Evolutionary conservation across 1,140 invertebrate genomes (phyloP).

Genomic region (Eumaeus atala): DNA sequence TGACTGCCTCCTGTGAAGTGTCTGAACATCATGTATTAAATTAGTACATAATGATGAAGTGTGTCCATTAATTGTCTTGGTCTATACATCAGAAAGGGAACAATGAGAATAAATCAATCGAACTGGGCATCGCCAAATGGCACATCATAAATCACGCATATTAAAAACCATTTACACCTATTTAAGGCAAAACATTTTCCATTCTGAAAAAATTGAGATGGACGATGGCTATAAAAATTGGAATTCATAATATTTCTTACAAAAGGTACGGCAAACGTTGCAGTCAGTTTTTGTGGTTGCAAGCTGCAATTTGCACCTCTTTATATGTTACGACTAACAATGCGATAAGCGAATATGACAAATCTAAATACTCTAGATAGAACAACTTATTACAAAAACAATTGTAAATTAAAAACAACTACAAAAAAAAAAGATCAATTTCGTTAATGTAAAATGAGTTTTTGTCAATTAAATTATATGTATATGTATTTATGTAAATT

Average conservation of each 20-base stretch:
- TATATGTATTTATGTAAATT: not conserved
- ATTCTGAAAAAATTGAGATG: constrained; percentile 9
- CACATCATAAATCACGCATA: constrained; percentile 1
- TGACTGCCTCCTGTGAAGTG: too few species aligned
- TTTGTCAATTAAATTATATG: too few species aligned
- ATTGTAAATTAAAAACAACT: too few species aligned
- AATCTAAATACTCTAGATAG: not conserved
- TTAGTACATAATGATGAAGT: too few species aligned
- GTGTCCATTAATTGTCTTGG: too few species aligned
- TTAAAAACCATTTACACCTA: not conserved
- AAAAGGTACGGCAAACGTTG: constrained; percentile 15
- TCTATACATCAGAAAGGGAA: too few species aligned
- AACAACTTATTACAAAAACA: not conserved
- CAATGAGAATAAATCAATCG: too few species aligned
- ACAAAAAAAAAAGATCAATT: too few species aligned
- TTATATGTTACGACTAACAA: constrained; percentile 17
- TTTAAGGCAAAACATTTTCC: not conserved
- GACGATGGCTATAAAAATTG: constrained; percentile 17
- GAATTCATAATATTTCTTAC: constrained; percentile 27
- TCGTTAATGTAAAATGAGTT: too few species aligned
- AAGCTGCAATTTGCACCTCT: constrained; percentile 16
- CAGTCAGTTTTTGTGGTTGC: constrained; percentile 33
- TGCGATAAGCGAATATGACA: not conserved
- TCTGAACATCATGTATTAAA: too few species aligned
- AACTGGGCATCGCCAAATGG: too few species aligned